Conservation (phyloP, 2,888 invertebrate genomes). For the Lithosia quadra region DNA sequence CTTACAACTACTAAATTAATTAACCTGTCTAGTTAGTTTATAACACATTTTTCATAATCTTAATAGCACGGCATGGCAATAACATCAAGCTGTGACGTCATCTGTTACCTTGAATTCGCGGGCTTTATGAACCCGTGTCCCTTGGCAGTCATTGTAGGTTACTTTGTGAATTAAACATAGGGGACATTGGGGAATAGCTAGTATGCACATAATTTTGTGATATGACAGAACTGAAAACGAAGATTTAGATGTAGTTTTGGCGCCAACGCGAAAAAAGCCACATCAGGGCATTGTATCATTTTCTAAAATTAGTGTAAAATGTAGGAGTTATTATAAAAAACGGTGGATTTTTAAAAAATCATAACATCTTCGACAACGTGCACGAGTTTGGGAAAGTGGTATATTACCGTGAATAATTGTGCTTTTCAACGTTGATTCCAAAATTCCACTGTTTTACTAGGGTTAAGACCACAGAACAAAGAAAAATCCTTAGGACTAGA, state of each 20-base stretch:
- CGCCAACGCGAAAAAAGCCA: too few relatives aligned
- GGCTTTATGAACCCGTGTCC: constrained; percentile 9
- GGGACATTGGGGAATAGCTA: background rate
- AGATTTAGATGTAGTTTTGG: background rate
- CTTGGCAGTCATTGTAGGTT: constrained; percentile 9
- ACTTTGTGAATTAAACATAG: constrained; percentile 10
- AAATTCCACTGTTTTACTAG: too few relatives aligned
- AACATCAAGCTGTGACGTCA: constrained; percentile 12
- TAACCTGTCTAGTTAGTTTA: background rate
- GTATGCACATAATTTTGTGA: background rate
- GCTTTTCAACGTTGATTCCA: too few relatives aligned
- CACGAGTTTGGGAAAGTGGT: too few relatives aligned
- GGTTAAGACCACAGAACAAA: too few relatives aligned
- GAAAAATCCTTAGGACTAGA: too few relatives aligned
- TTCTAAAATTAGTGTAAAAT: too few relatives aligned
- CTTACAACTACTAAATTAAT: constrained; percentile 2
- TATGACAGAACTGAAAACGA: background rate
- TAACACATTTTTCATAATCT: constrained; percentile 8
- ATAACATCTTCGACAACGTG: too few relatives aligned
- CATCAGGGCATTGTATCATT: too few relatives aligned
- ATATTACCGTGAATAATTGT: too few relatives aligned
- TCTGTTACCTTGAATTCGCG: constrained; percentile 12
- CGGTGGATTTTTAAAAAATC: too few relatives aligned
- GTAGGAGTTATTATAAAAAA: too few relatives aligned
- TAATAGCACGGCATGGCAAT: background rate